Evolutionary conservation across 2,888 invertebrate genomes (phyloP).

Genomic region (Embidobia sp.): DNA sequence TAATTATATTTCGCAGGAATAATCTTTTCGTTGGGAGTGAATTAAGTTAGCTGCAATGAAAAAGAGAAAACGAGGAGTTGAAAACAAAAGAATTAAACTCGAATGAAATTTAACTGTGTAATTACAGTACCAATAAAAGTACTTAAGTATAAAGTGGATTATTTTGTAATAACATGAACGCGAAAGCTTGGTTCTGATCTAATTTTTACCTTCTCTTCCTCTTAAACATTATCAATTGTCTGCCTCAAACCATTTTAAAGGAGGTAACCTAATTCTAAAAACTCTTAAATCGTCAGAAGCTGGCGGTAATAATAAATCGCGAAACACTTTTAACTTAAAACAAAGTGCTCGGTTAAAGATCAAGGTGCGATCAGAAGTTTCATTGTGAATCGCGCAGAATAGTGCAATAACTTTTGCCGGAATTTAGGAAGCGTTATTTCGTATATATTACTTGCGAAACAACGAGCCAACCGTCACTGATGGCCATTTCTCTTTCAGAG

Average conservation of each 20-base stretch:
- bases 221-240: no score
- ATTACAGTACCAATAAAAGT: no score
- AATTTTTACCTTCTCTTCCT: neutral
- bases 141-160: no score
- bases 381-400: slow-evolving; percentile 39
- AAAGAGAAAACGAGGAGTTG: no score
- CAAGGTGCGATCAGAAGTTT: slow-evolving; percentile 46
- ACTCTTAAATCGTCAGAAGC: slow-evolving; percentile 13
- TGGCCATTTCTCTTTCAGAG: slow-evolving; percentile 83
- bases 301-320: slow-evolving; percentile 32
- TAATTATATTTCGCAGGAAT: no score
- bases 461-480: slow-evolving; percentile 52
- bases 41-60: no score
- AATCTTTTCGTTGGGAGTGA: no score
- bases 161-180: no score
- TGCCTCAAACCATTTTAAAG: no score
- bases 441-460: slow-evolving; percentile 55
- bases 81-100: no score
- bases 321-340: slow-evolving; percentile 39
- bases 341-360: slow-evolving; percentile 37
- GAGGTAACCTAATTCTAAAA: slow-evolving; percentile 13
- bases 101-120: no score
- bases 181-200: no score
- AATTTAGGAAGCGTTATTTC: slow-evolving; percentile 54
- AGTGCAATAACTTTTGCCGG: slow-evolving; percentile 50